Evolutionary conservation across 2,888 invertebrate species (phyloP), one percentile per base, ranked within the genome.

Genomic region (Epiblema foenella): DNA sequence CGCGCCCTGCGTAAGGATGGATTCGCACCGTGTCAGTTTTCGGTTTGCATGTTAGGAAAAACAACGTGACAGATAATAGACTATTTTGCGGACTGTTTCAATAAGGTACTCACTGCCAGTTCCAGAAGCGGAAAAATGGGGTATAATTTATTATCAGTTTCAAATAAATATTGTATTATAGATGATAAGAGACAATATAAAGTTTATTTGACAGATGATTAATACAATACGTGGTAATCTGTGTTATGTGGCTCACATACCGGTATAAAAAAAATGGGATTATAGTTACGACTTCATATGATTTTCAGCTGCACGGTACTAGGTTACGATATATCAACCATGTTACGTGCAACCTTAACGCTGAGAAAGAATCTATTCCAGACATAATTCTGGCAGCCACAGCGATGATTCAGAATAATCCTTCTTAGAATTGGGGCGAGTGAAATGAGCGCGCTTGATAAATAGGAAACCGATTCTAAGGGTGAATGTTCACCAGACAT

Each of bases 11-110:
- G 51, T 42, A 39, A 42, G 68, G 60, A 54, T 68, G 51, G 69
- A 59, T 54, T 70, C 69, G 58, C 52, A 64, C 52, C 68, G 58
- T 69, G 69, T 70, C 59, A 60, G 58, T 69, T 70, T 66, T 59
- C 70, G 54, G 65, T 70, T 70, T 70, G 17, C 54, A 65, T 66
- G 60, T 52, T 52, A 5, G 15, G 39, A 33, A 60, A 62, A 18
- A 64, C 46, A 54, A 64, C 39, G 11, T 42, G 58, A 46, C 42
- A n/a, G 52, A 39, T 39, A 46, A 66, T 58, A 15, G 20, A 20
- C 59, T 59, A 49, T 24, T 49, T 49, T 46, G 29, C 8, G 39
- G 42, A 39, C 2, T 20, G 42, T n/a, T 20, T 24, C 52, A 52
- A 46, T 46, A 46, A n/a, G 46, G n/a, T 33, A 33, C 33, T 33